Percentiles rank a stretch among this genome's conserved stretches.
These are phyloP conservation scores for Trichonephila clavata DNA, from an alignment of 1,140 invertebrate genomes.

Conservation along the genomic window DNA sequence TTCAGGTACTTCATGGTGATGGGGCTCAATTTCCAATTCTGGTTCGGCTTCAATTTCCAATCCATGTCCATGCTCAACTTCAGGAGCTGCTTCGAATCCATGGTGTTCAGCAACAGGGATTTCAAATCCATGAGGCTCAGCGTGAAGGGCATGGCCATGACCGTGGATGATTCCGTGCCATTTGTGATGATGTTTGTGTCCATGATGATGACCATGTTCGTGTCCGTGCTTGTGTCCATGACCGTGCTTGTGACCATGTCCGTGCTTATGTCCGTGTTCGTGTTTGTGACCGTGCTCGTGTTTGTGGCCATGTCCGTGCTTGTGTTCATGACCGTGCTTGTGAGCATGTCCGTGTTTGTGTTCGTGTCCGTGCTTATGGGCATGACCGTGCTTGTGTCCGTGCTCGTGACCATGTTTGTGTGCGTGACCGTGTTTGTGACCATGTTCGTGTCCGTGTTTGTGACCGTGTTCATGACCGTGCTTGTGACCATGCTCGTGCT, in stretches of 20 bases:
- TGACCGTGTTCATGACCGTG: slow-evolving; percentile 26
- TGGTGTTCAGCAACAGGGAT: slow-evolving; percentile 36
- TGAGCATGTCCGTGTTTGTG: slow-evolving; percentile 60
- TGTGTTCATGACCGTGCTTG: slow-evolving; percentile 46
- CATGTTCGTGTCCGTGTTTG: slow-evolving; percentile 28
- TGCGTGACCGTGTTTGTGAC: slow-evolving; percentile 24
- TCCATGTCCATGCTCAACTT: slow-evolving; percentile 7
- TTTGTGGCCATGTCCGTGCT: slow-evolving; percentile 48
- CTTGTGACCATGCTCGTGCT: background rate
- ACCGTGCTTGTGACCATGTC: slow-evolving; percentile 30
- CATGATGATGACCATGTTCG: slow-evolving; percentile 33
- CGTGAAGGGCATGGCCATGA: slow-evolving; percentile 51
- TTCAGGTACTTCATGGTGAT: slow-evolving; percentile 37
- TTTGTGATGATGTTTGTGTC: slow-evolving; percentile 35
- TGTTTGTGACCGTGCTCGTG: slow-evolving; percentile 57
- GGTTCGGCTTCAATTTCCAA: slow-evolving; percentile 48
- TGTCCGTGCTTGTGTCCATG: slow-evolving; percentile 51
- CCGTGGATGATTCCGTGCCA: slow-evolving; percentile 58
- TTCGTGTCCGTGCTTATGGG: slow-evolving; percentile 35
- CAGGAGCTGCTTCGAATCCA: slow-evolving; percentile 29
- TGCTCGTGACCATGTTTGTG: slow-evolving; percentile 43
- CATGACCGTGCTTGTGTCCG: slow-evolving; percentile 13
- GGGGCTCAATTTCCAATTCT: slow-evolving; percentile 58
- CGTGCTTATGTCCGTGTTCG: slow-evolving; percentile 51
- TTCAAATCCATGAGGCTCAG: slow-evolving; percentile 51